Evolutionary conservation across 1,140 invertebrate genomes (phyloP), one percentile per base, ranked within the genome.

Genomic region (Drosophila serrata): DNA sequence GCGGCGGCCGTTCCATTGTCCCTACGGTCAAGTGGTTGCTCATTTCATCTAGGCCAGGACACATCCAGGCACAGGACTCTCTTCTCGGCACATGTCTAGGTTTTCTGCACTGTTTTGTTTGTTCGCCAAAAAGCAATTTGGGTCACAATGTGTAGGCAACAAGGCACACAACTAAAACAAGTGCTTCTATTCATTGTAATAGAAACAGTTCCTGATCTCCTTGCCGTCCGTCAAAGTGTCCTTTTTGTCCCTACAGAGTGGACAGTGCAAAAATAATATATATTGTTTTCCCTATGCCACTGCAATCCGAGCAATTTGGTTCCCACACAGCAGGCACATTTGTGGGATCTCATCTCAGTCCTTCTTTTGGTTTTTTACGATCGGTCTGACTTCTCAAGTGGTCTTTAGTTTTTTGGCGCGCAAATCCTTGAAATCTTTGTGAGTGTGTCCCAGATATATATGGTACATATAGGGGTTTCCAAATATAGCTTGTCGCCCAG

Each of bases 301-400:
- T 88, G 85, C 80, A 73, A 72, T 58, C 53, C 46, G 49, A 70
- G 29, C 69, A 61, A 81, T 79, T 85, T 55, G 78, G 85, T 90
- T 90, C 85, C 85, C 85, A 90, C 85, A 90, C 85, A 90, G 85
- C 85, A 69, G 86, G 85, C 81, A 73, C 72, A 78, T 55, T 55
- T 55, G 51, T 87, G 59, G 39, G 53, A 68, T 56, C 53, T 63
- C 45, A 27, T 9, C 22, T 46, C 77, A 59, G 59, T 81, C 51
- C 55, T 69, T 59, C 51, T 70, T 61, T 61, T 39, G 37, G 58
- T 75, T 82, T 84, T 65, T 79, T 82, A 78, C 56, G 75, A 78
- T 49, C 31, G 13, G 8, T 53, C 49, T 58, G 81, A 78, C 60
- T 69, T 88, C 76, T 86, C 75, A 86, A 86, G 82, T 87, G 76